Evolutionary conservation across 2,888 invertebrate genomes (phyloP).

Genomic region (Auanema sp.): DNA sequence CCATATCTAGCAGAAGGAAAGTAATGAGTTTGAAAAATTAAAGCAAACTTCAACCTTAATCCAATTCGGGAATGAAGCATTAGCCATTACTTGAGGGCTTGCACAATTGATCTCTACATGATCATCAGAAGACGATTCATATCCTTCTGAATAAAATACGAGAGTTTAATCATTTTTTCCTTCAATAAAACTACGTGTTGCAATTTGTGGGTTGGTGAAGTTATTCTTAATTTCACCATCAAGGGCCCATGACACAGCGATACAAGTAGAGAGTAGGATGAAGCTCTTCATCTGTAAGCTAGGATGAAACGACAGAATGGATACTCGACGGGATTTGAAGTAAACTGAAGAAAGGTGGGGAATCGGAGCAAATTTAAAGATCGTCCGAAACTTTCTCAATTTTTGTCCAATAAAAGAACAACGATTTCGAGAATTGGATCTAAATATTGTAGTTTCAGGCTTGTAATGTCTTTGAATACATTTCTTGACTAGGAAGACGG

Average conservation of each 20-base stretch:
- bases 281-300: background rate
- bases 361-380: too few species aligned
- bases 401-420: too few species aligned
- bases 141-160: background rate
- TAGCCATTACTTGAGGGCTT: background rate
- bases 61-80: slow-evolving; percentile 18
- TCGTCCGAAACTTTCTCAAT: too few species aligned
- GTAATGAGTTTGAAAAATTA: too few species aligned
- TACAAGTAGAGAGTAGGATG: slow-evolving; percentile 4
- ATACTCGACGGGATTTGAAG: too few species aligned
- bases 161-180: background rate
- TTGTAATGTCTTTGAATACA: too few species aligned
- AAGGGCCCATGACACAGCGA: slow-evolving; percentile 1
- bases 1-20: slow-evolving; percentile 9
- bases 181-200: background rate
- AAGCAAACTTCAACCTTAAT: slow-evolving; percentile 6
- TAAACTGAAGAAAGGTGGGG: too few species aligned
- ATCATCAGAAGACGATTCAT: slow-evolving; percentile 1
- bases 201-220: slow-evolving; percentile 3
- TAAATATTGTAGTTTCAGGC: too few species aligned
- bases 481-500: too few species aligned
- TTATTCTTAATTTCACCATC: slow-evolving; percentile 12
- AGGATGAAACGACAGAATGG: background rate
- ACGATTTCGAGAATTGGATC: too few species aligned
- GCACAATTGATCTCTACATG: slow-evolving; percentile 13